Conservation (phyloP, 1,140 invertebrate species). For the Delia radicum region DNA sequence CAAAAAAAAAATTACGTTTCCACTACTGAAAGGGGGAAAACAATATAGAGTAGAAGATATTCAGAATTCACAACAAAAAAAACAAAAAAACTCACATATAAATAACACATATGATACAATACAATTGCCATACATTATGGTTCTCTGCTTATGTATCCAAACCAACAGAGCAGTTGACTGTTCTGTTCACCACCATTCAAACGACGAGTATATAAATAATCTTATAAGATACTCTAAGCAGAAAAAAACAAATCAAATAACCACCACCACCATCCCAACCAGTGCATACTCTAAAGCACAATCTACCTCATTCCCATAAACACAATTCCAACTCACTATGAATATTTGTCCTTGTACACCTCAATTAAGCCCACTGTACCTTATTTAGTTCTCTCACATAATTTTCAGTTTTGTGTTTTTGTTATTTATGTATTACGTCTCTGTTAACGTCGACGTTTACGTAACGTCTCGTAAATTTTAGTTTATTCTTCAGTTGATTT, state of each 20-base stretch:
- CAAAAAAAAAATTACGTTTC: not conserved
- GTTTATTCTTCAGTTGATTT: not conserved
- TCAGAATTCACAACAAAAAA: not conserved
- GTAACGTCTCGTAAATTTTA: slow-evolving; percentile 25
- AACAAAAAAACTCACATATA: slow-evolving; percentile 7
- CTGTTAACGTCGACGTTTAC: slow-evolving; percentile 18
- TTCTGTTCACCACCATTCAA: not conserved
- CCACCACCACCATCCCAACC: not conserved
- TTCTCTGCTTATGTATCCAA: not conserved
- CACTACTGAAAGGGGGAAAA: not conserved
- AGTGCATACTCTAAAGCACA: not conserved
- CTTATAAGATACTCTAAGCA: slow-evolving; percentile 40
- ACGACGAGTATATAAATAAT: slow-evolving; percentile 48
- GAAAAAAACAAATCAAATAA: slow-evolving; percentile 1
- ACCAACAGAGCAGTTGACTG: not conserved
- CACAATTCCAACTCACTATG: not conserved
- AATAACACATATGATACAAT: slow-evolving; percentile 14
- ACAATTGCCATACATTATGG: not conserved
- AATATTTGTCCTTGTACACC: no score
- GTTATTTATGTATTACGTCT: slow-evolving; percentile 24
- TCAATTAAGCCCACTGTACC: not conserved
- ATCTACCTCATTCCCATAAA: no score
- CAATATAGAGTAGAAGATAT: not conserved
- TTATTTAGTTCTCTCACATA: not conserved
- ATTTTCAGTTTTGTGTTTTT: not conserved